phyloP scores from a whole-genome alignment of 2,113 vertebrate genomes.

The Trachemys scripta region DNA sequence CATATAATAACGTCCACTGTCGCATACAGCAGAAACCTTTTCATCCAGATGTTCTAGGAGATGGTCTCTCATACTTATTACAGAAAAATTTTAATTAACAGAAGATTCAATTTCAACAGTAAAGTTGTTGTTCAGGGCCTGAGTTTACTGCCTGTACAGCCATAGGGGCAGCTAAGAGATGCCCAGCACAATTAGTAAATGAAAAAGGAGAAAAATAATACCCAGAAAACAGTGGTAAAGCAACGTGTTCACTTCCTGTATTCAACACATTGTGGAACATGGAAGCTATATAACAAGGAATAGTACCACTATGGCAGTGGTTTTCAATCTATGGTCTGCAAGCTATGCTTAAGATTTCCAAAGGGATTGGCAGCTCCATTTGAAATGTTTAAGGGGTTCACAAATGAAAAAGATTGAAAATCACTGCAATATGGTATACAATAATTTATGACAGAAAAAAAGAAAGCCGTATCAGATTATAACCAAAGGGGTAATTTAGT shows the following conservation, averaged over 20 bases:
- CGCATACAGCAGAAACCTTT: not conserved
- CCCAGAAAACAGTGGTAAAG: constrained; percentile 6
- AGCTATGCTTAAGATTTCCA: not conserved
- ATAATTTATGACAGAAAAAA: not conserved
- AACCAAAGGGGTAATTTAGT: not conserved
- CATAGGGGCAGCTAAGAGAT: not conserved
- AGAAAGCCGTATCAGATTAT: not conserved
- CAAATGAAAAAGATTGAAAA: not conserved
- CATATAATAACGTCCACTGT: not conserved
- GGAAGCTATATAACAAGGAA: not conserved
- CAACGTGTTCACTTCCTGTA: not conserved
- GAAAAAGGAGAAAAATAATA: not conserved
- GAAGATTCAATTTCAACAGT: constrained; percentile 14
- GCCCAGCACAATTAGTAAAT: not conserved
- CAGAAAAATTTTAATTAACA: not conserved
- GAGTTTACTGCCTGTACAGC: constrained; percentile 12
- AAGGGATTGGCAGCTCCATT: not conserved
- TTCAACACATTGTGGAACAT: not conserved
- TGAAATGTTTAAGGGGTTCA: not conserved
- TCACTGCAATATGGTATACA: not conserved
- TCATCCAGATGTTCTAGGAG: not conserved
- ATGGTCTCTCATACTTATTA: not conserved
- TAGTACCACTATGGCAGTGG: not conserved
- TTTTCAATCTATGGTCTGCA: not conserved
- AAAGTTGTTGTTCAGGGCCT: constrained; percentile 12